Base-by-base conservation (phyloP, 2,888 invertebrate genomes). In the Trichogramma evanescens region DNA sequence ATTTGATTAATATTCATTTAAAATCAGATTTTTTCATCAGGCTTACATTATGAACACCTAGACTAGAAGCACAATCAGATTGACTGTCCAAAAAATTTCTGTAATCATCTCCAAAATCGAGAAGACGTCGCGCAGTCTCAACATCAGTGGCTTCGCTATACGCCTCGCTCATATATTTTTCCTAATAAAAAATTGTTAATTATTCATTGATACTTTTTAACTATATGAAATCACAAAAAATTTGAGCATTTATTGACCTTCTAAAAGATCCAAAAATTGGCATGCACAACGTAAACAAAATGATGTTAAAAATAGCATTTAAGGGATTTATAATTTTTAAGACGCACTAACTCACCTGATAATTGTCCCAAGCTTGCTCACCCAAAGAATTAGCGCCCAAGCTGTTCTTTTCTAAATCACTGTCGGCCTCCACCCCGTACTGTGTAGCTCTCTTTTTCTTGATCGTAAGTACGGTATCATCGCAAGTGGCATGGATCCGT, bases 281-380 rank as follows among this genome's bases (percentile, higher is more conserved):
- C 9, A 45, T 46, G 53, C 58, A 38, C 40, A 38, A 43, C 9
- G 44, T 41, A n/a, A 38, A 39, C 50, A 56, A n/a, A 48, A 41
- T 6, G 4, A 45, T 38, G 6, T 39, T 26, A 39, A 54, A 39
- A 9, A 52, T 5, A 50, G 6, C 6, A 6, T 7, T 48, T 26
- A 48, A 1, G 2, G 10, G n/a, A 51, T 8, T 40, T 3, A 41
- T 41, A 41, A 41, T 26, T 50, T 9, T 50, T 50, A 4, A 38
- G 26, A 38, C 38, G 45, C 5, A 26, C 45, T 9, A 38, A 10
- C 46, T 60, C 67, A 90, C 91, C 86, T 91, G 94, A 82, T 94
- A 95, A 79, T 91, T 91, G 79, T 95, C 95, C 95, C 95, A 95
- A 53, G 93, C 93, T 71, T 92, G 91, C 77, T 95, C 95, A 1